Conservation (phyloP, 2,797 vertebrate genomes). For the Gambusia yucatana region DNA sequence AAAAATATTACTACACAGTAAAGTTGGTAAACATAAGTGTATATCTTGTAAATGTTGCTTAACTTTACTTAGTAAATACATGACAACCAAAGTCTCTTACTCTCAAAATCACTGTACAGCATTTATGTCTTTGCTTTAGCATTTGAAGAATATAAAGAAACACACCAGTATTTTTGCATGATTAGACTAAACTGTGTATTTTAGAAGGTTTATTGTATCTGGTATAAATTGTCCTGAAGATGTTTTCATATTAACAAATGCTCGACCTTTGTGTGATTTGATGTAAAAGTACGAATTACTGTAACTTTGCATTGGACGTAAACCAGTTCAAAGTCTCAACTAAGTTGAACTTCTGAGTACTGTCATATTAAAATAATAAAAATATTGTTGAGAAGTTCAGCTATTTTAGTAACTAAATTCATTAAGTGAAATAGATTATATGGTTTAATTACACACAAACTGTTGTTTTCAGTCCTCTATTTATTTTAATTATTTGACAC, state of each 20-base stretch:
- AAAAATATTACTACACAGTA: slow-evolving; percentile 15
- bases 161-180: slow-evolving; percentile 70
- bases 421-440: not conserved
- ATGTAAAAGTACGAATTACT: slow-evolving; percentile 42
- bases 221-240: slow-evolving; percentile 49
- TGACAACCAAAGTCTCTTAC: slow-evolving; percentile 25
- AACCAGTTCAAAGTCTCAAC: slow-evolving; percentile 24
- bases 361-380: slow-evolving; percentile 5
- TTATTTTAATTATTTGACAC: not conserved
- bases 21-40: slow-evolving; percentile 34
- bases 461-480: not conserved
- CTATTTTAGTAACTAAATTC: not conserved
- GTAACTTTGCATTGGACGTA: slow-evolving; percentile 42
- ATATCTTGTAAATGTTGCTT: slow-evolving; percentile 40
- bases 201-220: slow-evolving; percentile 47
- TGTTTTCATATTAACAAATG: slow-evolving; percentile 49
- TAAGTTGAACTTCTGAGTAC: slow-evolving; percentile 31
- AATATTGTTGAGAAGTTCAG: not conserved
- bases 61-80: slow-evolving; percentile 41
- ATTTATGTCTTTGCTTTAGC: slow-evolving; percentile 47
- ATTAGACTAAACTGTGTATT: slow-evolving; percentile 45
- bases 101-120: slow-evolving; percentile 31
- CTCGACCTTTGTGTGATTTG: slow-evolving; percentile 50
- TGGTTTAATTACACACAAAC: not conserved
- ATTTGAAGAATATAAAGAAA: slow-evolving; percentile 52